Base-by-base conservation (phyloP, 2,888 invertebrate species). In the Pachliopta kotzebuea region DNA sequence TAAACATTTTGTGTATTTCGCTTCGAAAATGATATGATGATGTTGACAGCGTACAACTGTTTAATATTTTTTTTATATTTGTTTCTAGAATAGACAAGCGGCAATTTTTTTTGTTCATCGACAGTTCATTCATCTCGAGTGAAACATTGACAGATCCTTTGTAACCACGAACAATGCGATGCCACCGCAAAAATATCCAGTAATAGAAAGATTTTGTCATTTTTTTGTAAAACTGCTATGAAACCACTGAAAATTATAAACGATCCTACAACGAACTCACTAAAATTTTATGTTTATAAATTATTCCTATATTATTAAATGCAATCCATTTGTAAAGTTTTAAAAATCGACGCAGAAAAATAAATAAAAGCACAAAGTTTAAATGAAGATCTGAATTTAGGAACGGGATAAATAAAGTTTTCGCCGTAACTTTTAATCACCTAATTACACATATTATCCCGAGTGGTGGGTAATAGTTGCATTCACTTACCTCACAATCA, bases 61-160 rank as follows among this genome's bases (percentile, higher is more conserved):
- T 56, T 42, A 18, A n/a, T 45, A 20, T 26, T 61, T 68, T 65
- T 53, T 63, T 62, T 45, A 21, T 64, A 63, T 70, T 68, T 62
- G 68, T 63, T 64, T 69, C 42, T 60, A 53, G 70, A 70, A 72
- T 72, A 69, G 71, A 65, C 68, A 69, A 70, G 68, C 67, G 72
- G 67, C 72, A 70, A 69, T 74, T 76, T 79, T 78, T 78, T 74
- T 76, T 76, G 74, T 77, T 80, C 78, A 81, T 81, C 78, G 85
- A 79, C 80, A 80, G 80, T 85, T 85, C 83, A 85, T 86, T 88
- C 83, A 83, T 83, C 79, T 82, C 77, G 74, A 82, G 78, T 82
- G 82, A 84, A 86, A 86, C 87, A 88, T 87, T 88, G 88, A 87
- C 88, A 86, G 83, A 80, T 81, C 85, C 77, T 84, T 89, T 90